Evolutionary conservation across 1,140 invertebrate genomes (phyloP).

Genomic region (Drosophila subobscura): DNA sequence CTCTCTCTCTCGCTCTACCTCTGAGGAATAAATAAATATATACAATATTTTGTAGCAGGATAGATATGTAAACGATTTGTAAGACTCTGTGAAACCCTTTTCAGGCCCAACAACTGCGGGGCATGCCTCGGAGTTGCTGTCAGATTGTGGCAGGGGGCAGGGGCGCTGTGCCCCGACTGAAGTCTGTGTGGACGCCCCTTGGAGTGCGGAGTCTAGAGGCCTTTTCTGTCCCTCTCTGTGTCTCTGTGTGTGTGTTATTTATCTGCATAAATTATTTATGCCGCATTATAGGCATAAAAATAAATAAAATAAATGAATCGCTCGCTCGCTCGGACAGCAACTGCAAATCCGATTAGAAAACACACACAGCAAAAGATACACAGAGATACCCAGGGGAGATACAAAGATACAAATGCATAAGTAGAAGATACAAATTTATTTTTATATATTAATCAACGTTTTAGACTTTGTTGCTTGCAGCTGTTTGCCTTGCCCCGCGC

Average conservation of each 20-base stretch:
- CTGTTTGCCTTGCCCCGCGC: constrained; percentile 45
- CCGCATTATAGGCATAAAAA: constrained; percentile 80
- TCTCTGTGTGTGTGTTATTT: constrained; percentile 68
- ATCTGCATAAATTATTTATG: constrained; percentile 82
- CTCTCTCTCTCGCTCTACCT: background rate
- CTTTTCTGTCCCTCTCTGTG: constrained; percentile 35
- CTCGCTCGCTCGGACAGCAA: constrained; percentile 34
- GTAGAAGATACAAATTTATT: constrained; percentile 73
- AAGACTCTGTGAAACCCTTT: constrained; percentile 49
- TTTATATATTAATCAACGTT: constrained; percentile 79
- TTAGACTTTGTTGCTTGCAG: constrained; percentile 46
- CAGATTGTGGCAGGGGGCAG: constrained; percentile 7
- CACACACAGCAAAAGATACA: constrained; percentile 24
- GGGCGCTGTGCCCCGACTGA: background rate
- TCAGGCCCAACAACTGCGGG: constrained; percentile 1
- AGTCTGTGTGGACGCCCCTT: constrained; percentile 33
- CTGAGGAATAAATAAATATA: constrained; percentile 76
- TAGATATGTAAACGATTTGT: constrained; percentile 31
- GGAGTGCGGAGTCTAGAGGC: constrained; percentile 22
- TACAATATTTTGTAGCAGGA: constrained; percentile 71
- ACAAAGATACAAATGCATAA: constrained; percentile 21
- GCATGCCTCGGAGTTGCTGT: constrained; percentile 42
- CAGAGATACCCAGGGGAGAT: constrained; percentile 6
- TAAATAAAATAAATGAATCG: constrained; percentile 80
- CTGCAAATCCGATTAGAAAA: constrained; percentile 80